Evolutionary conservation across 1,140 invertebrate genomes (phyloP), one percentile per base, ranked within the genome.

Genomic region (Ladona fulva): DNA sequence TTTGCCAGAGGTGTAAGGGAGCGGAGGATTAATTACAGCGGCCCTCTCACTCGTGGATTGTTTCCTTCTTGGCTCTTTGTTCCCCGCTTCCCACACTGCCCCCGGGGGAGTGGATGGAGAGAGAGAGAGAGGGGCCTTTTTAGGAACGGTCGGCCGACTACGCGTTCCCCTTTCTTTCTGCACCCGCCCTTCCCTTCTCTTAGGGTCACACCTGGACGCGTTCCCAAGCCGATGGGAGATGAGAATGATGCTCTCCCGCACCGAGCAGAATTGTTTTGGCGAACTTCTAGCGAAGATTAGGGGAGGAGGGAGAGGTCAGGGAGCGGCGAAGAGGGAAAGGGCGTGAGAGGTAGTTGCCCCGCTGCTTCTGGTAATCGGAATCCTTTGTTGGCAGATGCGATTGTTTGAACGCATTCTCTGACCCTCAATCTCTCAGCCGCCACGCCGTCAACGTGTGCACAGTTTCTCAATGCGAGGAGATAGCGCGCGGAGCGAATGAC

Each of bases 31-130:
- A 66, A 66, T 66, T 66, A 66, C 52, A 66, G 52, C 3, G 52
- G n/a, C 52, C 52, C 52, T 52, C n/a, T n/a, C 10, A 19, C 44
- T 66, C 52, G 52, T 66, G 52, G 52, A 66, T 66, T 66, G 52
- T 66, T 66, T 66, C 52, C 52, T 66, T 66, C 52, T 66, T 66
- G 52, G 52, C 52, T 66, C 52, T 66, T 66, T 66, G 52, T 66
- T 66, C 52, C 52, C 16, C 52, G n/a, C 52, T 66, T 66, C 52
- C 52, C 52, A 16, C 14, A 16, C 16, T 16, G n/a, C 52, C 52
- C 52, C 16, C 52, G 52, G 52, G 52, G 52, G 52, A 22, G 52
- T 66, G 52, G 52, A 22, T 66, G 52, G 52, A 66, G 52, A 52
- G 44, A 10, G 19, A 52, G 19, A 52, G 44, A 19, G 44, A 66